These are phyloP conservation scores for Suricata suricatta DNA, from an alignment of 2,113 vertebrate species.

Conservation along the genomic window DNA sequence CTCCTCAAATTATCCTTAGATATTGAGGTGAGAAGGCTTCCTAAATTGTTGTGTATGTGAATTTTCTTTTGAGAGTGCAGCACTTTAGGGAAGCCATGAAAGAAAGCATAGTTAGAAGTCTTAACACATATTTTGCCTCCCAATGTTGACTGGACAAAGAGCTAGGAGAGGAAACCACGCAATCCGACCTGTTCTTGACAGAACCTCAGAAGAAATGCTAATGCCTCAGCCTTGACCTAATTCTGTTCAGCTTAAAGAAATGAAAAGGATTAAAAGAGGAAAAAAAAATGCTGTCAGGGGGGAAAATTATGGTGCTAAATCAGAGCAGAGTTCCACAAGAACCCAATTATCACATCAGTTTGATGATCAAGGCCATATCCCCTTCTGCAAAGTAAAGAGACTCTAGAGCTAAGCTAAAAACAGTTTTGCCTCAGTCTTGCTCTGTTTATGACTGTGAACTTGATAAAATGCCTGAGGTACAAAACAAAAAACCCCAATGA, in stretches of 20 bases:
- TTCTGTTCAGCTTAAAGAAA: constrained; percentile 38
- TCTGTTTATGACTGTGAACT: neutral
- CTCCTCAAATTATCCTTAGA: neutral
- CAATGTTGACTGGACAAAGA: neutral
- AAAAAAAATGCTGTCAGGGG: neutral
- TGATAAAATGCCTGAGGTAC: neutral
- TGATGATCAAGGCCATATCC: neutral
- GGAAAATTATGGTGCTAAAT: neutral
- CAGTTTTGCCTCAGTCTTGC: neutral
- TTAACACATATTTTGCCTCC: neutral
- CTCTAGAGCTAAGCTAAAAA: neutral
- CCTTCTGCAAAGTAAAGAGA: neutral
- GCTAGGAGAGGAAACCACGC: neutral
- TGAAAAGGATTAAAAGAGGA: neutral
- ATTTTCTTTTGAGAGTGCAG: neutral
- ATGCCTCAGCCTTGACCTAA: neutral
- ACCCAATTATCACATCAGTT: neutral
- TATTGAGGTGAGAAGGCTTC: neutral
- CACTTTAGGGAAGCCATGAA: neutral
- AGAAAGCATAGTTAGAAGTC: neutral
- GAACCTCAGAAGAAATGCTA: neutral
- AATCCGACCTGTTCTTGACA: constrained; percentile 3
- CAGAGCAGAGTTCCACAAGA: neutral
- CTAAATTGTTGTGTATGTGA: neutral
- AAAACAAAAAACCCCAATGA: neutral